These are phyloP conservation scores for Fopius arisanus DNA, from an alignment of 1,140 invertebrate genomes.

Conservation along the genomic window DNA sequence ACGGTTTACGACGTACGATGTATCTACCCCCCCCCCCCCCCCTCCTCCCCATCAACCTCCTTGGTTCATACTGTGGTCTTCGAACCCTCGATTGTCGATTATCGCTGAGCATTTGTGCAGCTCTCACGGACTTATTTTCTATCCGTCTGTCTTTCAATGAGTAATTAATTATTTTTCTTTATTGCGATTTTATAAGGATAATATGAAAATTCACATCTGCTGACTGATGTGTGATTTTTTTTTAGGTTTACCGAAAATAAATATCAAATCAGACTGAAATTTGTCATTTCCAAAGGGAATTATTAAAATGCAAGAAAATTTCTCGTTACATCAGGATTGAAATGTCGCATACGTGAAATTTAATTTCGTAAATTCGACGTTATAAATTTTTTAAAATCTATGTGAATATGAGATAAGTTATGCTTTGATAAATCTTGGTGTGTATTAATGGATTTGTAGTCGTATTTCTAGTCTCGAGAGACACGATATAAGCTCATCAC, in stretches of 20 bases:
- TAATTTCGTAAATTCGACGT: too few species aligned
- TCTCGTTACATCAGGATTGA: too few species aligned
- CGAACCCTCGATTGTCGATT: not conserved
- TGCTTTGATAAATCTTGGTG: conserved; percentile 15
- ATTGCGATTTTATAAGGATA: too few species aligned
- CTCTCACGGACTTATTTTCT: not conserved
- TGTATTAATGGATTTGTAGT: conserved; percentile 10
- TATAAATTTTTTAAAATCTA: not conserved
- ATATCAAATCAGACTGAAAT: too few species aligned
- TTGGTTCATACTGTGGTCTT: not conserved
- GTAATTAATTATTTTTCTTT: too few species aligned
- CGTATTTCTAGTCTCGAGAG: not conserved
- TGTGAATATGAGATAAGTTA: conserved; percentile 1
- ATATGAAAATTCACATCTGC: too few species aligned
- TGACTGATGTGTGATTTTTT: too few species aligned
- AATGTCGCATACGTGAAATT: too few species aligned
- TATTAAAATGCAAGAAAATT: too few species aligned
- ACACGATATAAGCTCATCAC: not conserved
- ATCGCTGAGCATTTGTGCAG: not conserved
- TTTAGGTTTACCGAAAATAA: too few species aligned
- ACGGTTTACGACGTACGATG: conserved; percentile 57
- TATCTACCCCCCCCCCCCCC: conserved; percentile 36
- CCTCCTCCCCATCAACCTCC: conserved; percentile 33
- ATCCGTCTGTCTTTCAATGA: not conserved
- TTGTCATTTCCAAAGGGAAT: too few species aligned